Percentiles rank a stretch among this genome's conserved stretches.
phyloP scores from a whole-genome alignment of 2,113 vertebrate species.

The Amphiprion ocellaris region DNA sequence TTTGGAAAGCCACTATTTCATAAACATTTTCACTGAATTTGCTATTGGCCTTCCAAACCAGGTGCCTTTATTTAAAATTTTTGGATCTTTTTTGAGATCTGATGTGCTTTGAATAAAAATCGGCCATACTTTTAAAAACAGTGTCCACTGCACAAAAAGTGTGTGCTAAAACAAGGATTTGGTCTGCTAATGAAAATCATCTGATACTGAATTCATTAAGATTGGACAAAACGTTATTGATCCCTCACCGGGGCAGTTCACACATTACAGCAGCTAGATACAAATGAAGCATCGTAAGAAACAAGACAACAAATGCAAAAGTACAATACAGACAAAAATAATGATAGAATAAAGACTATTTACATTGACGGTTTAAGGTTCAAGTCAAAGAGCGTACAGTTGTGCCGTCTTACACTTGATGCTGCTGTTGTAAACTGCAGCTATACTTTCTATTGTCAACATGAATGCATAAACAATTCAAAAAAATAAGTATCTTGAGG shows the following conservation, averaged over 20 bases:
- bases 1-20: neutral
- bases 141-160: too few relatives aligned
- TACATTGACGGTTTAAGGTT: neutral
- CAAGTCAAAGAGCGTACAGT: neutral
- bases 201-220: too few relatives aligned
- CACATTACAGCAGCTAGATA: too few relatives aligned
- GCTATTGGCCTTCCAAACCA: neutral
- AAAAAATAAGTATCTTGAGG: too few relatives aligned
- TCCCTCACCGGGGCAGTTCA: too few relatives aligned
- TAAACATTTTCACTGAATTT: slow-evolving; percentile 3
- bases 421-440: neutral
- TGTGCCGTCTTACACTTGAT: neutral
- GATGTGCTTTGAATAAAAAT: neutral
- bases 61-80: neutral
- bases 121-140: neutral
- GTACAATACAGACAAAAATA: too few relatives aligned
- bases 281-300: too few relatives aligned
- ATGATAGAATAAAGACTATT: too few relatives aligned
- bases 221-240: too few relatives aligned
- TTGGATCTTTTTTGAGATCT: neutral
- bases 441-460: neutral
- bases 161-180: neutral
- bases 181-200: neutral
- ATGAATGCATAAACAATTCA: too few relatives aligned
- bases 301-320: too few relatives aligned